Evolutionary conservation across 2,888 invertebrate species (phyloP), one percentile per base, ranked within the genome.

Genomic region (Agrotis puta): DNA sequence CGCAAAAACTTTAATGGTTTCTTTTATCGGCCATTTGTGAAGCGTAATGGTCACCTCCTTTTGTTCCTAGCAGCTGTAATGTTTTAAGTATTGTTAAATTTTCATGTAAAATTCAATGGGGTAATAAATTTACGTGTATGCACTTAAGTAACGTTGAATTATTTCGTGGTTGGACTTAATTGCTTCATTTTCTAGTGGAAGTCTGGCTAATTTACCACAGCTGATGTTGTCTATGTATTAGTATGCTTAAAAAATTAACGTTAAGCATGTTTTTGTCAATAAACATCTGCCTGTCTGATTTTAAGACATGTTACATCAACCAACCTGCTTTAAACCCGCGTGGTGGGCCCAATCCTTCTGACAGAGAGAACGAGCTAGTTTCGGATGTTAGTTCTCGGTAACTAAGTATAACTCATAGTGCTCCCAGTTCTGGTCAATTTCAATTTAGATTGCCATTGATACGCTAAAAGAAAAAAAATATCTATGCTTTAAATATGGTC

Each of bases 11-110:
- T 93, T 93, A 93, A 93, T 89, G 92, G 87, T 85, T 87, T 85
- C 90, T 92, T 94, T 94, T 94, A 94, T 93, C 85, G 93, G 83
- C 92, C 91, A 91, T 94, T 92, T 90, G 82, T 87, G 83, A 86
- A 72, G 71, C 64, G 85, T 91, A 90, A 92, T 91, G 88, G 88
- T 81, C 84, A 86, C 85, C 80, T 84, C 83, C 88, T 89, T 90
- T 92, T 91, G 89, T 90, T 87, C 85, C 80, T 82, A 78, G 77
- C 82, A 74, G 74, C 84, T 85, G 87, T 91, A 90, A 93, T 91
- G 88, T 90, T 87, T 90, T 89, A 90, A 90, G 87, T 85, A 83
- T 67, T 68, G 66, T 73, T 69, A 69, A 82, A 71, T 72, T 85
- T 88, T 87, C 79, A 69, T 80, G 67, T 71, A 66, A 72, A 79